A percentile compares a stretch with the other conserved stretches of the same genome.
Evolutionary conservation across 2,113 vertebrate species (phyloP).

Genomic region (Peromyscus maniculatus): DNA sequence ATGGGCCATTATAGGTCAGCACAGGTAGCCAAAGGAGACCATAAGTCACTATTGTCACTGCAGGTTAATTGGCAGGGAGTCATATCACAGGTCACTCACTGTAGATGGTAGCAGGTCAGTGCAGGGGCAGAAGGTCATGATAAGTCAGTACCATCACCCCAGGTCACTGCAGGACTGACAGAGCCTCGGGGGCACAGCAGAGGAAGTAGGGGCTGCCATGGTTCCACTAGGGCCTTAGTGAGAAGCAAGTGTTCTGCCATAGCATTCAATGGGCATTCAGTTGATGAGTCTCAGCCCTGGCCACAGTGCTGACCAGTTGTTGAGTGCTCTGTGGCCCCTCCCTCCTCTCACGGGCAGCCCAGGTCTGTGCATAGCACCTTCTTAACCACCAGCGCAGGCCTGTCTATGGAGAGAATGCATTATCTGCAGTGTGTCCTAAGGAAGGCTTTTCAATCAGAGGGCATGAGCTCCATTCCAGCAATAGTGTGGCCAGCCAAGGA

Average conservation of each 20-base stretch:
- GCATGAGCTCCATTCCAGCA: neutral
- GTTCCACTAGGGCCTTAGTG: rapidly evolving
- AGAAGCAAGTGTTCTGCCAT: neutral
- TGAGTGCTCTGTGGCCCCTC: neutral
- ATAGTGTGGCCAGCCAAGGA: neutral
- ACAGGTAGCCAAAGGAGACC: neutral
- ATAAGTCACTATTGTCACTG: neutral
- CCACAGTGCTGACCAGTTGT: neutral
- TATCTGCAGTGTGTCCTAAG: neutral
- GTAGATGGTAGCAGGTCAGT: neutral
- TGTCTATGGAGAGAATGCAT: neutral
- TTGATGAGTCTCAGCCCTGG: neutral
- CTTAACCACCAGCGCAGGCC: neutral
- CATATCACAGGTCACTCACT: neutral
- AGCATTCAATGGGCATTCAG: rapidly evolving
- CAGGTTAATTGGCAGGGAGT: neutral
- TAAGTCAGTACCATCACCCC: neutral
- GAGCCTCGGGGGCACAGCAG: too few species aligned
- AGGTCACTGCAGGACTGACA: neutral
- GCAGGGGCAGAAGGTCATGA: neutral
- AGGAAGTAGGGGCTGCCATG: neutral
- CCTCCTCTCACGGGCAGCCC: neutral
- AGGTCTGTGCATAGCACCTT: neutral
- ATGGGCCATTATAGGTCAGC: neutral
- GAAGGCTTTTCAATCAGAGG: neutral